These are phyloP conservation scores for Isotomurus palustris DNA, from an alignment of 2,888 invertebrate species.

Conservation along the genomic window DNA sequence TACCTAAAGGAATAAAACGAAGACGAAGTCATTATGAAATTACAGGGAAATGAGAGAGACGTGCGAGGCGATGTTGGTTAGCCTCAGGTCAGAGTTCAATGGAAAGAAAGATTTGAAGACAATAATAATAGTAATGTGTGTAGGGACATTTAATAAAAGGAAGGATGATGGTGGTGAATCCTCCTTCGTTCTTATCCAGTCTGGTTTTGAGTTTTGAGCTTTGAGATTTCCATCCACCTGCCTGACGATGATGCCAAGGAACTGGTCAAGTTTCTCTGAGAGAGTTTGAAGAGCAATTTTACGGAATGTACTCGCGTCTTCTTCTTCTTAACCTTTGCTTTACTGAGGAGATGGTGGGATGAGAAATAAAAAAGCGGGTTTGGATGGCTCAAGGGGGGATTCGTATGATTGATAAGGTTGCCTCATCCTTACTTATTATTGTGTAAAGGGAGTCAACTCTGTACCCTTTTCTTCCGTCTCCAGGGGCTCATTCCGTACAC, in stretches of 20 bases:
- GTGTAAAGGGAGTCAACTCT: neutral
- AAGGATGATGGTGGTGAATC: neutral
- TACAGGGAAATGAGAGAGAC: neutral
- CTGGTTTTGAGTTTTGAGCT: no score
- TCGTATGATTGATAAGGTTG: conserved; percentile 40
- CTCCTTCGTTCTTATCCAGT: no score
- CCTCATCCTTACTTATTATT: neutral
- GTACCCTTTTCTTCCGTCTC: conserved; percentile 17
- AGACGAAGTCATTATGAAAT: neutral
- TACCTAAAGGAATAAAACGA: no score
- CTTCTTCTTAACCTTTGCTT: neutral
- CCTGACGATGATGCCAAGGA: no score
- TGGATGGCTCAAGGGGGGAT: conserved; percentile 41
- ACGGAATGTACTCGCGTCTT: no score
- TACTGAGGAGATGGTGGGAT: neutral
- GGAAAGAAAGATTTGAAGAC: conserved; percentile 3
- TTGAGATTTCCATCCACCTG: no score
- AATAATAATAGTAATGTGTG: conserved; percentile 7
- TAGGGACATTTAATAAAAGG: conserved; percentile 8
- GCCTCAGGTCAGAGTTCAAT: conserved; percentile 37
- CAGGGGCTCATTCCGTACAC: conserved; percentile 24
- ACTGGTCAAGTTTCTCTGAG: no score
- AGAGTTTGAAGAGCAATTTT: no score
- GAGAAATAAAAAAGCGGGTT: conserved; percentile 32
- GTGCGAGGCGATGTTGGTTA: neutral